A percentile compares a stretch with the other conserved stretches of the same genome.
These are phyloP conservation scores for Caranx melampygus DNA, from an alignment of 2,113 vertebrate species.

Conservation along the genomic window DNA sequence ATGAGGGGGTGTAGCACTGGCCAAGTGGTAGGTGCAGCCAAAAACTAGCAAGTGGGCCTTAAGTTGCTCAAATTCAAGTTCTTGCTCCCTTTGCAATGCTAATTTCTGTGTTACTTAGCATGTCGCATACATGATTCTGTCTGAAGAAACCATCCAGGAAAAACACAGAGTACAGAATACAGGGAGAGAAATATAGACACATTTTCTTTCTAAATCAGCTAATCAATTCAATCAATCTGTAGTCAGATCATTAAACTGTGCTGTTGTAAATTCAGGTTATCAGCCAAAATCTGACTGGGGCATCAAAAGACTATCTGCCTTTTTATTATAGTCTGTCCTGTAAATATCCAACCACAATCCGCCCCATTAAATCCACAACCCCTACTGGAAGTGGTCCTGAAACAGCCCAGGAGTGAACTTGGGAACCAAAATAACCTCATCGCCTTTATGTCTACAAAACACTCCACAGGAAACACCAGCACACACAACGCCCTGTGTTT, in stretches of 20 bases:
- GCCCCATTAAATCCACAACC: not conserved
- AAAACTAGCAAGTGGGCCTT: not conserved
- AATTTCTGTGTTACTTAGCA: not conserved
- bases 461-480: slow-evolving; percentile 42
- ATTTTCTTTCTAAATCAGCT: too few relatives aligned
- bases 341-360: slow-evolving; percentile 9
- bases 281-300: not conserved
- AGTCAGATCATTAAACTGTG: not conserved
- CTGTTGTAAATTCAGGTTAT: not conserved
- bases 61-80: not conserved
- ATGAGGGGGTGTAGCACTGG: too few relatives aligned
- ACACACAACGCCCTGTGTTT: slow-evolving; percentile 33
- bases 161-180: not conserved
- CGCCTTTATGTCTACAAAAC: slow-evolving; percentile 32
- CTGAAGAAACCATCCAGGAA: not conserved
- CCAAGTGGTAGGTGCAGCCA: too few relatives aligned
- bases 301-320: not conserved
- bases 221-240: not conserved
- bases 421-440: slow-evolving; percentile 38
- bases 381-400: slow-evolving; percentile 6
- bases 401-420: slow-evolving; percentile 13
- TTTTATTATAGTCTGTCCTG: not conserved
- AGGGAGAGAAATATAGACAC: too few relatives aligned
- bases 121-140: too few relatives aligned
- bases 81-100: not conserved